A percentile compares a stretch with the other conserved stretches of the same genome.
phyloP scores from a whole-genome alignment of 2,113 vertebrate genomes.

The Motacilla tschutschensis region DNA sequence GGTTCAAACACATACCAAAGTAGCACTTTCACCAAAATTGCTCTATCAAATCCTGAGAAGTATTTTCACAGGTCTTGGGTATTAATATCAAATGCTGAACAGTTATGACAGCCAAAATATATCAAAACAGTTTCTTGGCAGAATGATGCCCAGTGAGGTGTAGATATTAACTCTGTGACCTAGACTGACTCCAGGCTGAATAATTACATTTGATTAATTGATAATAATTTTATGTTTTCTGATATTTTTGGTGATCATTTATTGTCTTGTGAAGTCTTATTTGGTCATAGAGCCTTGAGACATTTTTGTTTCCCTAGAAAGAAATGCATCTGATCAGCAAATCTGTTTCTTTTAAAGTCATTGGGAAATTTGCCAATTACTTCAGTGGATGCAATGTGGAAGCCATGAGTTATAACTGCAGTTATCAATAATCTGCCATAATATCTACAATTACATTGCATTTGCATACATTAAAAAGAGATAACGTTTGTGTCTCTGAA shows the following conservation, averaged over 20 bases:
- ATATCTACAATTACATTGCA: slow-evolving; percentile 10
- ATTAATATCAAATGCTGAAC: not conserved
- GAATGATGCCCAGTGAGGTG: not conserved
- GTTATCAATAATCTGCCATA: slow-evolving; percentile 36
- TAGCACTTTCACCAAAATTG: not conserved
- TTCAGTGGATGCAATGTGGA: not conserved
- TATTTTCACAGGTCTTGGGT: not conserved
- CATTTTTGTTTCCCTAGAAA: not conserved
- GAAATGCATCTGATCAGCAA: not conserved
- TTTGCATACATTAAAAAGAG: slow-evolving; percentile 32
- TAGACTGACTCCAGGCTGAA: not conserved
- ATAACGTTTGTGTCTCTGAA: slow-evolving; percentile 16
- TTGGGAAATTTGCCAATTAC: slow-evolving; percentile 4
- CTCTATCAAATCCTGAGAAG: slow-evolving; percentile 9
- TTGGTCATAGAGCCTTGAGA: not conserved
- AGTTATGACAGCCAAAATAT: not conserved
- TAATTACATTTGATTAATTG: not conserved
- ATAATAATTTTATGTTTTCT: not conserved
- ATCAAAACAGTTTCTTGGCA: slow-evolving; percentile 9
- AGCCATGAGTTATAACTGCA: not conserved
- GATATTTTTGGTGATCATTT: not conserved
- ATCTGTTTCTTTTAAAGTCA: not conserved
- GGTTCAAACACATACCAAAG: not conserved
- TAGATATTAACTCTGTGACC: not conserved
- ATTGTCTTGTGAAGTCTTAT: not conserved